Conservation (phyloP, 2,797 vertebrate genomes). For the Eutrigla gurnardus region DNA sequence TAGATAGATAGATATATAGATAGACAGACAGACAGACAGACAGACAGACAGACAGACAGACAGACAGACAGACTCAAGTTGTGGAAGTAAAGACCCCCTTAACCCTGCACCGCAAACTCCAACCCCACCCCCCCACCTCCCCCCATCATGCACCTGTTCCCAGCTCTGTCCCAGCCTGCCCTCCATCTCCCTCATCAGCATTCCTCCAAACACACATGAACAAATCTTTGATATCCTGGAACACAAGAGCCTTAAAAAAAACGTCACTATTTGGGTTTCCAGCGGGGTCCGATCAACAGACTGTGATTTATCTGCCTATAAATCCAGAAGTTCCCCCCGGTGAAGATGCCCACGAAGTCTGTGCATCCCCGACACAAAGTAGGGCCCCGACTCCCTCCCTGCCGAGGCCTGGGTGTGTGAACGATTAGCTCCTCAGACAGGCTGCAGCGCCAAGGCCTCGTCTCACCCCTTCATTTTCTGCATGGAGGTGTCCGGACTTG, state of each 20-base stretch:
- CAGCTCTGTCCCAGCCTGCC: conserved; percentile 66
- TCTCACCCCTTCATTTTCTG: conserved; percentile 65
- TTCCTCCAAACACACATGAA: conserved; percentile 36
- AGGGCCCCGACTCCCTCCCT: conserved; percentile 26
- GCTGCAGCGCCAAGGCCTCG: conserved; percentile 63
- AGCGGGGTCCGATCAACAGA: conserved; percentile 9
- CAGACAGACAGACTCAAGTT: conserved; percentile 15
- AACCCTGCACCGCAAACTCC: no score
- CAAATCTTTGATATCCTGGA: conserved; percentile 36
- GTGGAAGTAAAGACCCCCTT: conserved; percentile 8
- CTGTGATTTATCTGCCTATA: conserved; percentile 20
- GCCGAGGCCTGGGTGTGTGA: conserved; percentile 43
- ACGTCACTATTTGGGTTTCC: conserved; percentile 12
- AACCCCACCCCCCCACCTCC: conserved; percentile 14
- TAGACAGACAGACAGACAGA: conserved; percentile 12
- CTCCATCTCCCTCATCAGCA: conserved; percentile 45
- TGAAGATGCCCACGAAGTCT: conserved; percentile 37
- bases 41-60: conserved; percentile 18
- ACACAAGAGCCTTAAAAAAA: conserved; percentile 1
- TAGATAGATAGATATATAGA: conserved; percentile 18
- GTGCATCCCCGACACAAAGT: conserved; percentile 60
- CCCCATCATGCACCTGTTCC: conserved; percentile 78
- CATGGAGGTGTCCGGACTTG: conserved; percentile 75
- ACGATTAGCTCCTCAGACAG: conserved; percentile 65
- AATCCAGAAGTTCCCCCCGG: not conserved